These are phyloP conservation scores for Ariolimax columbianus DNA, from an alignment of 2,888 invertebrate species.

Conservation along the genomic window DNA sequence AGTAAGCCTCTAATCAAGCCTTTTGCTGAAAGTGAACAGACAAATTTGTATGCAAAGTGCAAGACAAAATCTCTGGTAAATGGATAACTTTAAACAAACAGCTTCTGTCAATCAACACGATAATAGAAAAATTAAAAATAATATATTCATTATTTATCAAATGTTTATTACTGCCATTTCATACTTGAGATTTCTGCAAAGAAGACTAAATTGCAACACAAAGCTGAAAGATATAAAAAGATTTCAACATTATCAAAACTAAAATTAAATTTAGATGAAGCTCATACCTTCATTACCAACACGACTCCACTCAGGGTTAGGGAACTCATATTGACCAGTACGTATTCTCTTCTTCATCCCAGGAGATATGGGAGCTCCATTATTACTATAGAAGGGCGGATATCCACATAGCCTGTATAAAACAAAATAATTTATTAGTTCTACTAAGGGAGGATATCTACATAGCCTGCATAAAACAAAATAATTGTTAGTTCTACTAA, in stretches of 20 bases:
- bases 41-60: background rate
- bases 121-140: too few species aligned
- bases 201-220: too few species aligned
- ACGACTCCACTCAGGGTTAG: constrained; percentile 85
- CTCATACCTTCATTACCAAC: constrained; percentile 89
- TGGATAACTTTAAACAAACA: background rate
- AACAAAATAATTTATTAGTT: background rate
- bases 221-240: too few species aligned
- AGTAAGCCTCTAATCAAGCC: constrained; percentile 96
- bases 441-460: too few species aligned
- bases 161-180: too few species aligned
- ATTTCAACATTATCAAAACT: too few species aligned
- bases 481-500: too few species aligned
- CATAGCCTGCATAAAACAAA: too few species aligned
- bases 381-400: constrained; percentile 99
- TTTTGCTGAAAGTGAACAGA: constrained; percentile 83
- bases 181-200: too few species aligned
- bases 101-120: background rate
- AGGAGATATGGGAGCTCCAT: constrained; percentile 97
- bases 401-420: constrained; percentile 90
- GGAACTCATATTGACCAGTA: constrained; percentile 97
- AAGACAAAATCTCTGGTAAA: background rate
- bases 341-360: constrained; percentile 98
- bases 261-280: background rate
- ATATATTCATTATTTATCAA: too few species aligned